Base-by-base conservation (phyloP, 2,113 vertebrate genomes). In the Erythrocebus patas region DNA sequence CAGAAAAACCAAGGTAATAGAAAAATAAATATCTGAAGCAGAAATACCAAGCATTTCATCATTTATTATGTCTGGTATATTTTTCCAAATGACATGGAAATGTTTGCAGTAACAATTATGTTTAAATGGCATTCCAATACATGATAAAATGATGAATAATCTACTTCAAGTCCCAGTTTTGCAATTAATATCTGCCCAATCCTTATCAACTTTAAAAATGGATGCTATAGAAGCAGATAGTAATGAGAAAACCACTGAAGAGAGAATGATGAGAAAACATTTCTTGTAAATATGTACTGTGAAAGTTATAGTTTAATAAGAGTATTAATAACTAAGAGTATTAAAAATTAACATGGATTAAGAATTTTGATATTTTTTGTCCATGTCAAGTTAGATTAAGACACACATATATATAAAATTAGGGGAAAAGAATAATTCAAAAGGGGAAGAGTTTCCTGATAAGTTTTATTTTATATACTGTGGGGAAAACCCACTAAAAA, bases 1-100 rank as follows among this genome's bases (percentile, higher is more conserved):
- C 89, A 95, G 48, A 91, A 95, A 96, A 96, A 94, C 73, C 95
- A 81, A 96, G 16, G 45, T 80, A 16, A 95, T 17, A 91, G 30
- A 79, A 93, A 97, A 76, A 76, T 90, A 82, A 96, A 57, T 64
- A 43, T 75, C 57, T 89, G 20, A 97, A 88, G 75, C 75, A 50
- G 55, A 93, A 82, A 83, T 20, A 35, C 59, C 52, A 73, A 45
- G 11, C 16, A 50, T 70, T 52, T 12, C 25, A 86, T 76, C 76
- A 73, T 73, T 83, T 91, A 55, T 91, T 30, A 55, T 40, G 12
- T 72, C n/a, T 61, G 18, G 10, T 43, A n/a, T 82, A 79, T 88
- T 72, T 92, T 57, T 55, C 88, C 23, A 93, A 73, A 88, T 88
- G 20, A 66, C 45, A 88, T 27, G 25, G 20, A 76, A 90, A 91